These are phyloP conservation scores for Andrena praecox DNA, from an alignment of 2,888 invertebrate genomes.

Conservation along the genomic window DNA sequence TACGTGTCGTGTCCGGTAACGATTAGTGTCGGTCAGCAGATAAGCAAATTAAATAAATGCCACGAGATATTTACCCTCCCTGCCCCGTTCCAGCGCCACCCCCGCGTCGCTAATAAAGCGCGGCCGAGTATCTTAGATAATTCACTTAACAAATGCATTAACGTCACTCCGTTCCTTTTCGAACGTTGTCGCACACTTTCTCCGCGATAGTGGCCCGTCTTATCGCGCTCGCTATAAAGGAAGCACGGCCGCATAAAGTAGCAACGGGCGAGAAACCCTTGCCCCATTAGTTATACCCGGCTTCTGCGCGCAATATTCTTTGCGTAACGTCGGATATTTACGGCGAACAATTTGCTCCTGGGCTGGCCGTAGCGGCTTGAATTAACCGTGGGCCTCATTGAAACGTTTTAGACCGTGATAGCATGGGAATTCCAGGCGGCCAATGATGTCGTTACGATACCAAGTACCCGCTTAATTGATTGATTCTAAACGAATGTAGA, in stretches of 20 bases:
- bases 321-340: slow-evolving; percentile 21
- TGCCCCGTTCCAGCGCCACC: background rate
- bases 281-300: slow-evolving; percentile 19
- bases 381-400: background rate
- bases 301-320: slow-evolving; percentile 16
- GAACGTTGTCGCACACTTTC: slow-evolving; percentile 44
- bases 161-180: slow-evolving; percentile 46
- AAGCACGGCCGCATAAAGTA: slow-evolving; percentile 32
- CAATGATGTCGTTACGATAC: background rate
- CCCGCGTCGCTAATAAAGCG: slow-evolving; percentile 36
- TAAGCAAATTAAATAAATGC: slow-evolving; percentile 59
- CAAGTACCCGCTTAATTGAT: background rate
- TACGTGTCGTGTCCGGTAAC: slow-evolving; percentile 41
- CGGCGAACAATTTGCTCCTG: background rate
- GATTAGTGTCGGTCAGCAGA: slow-evolving; percentile 50
- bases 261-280: background rate
- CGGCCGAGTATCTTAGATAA: slow-evolving; percentile 48
- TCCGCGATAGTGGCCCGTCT: slow-evolving; percentile 40
- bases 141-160: slow-evolving; percentile 55
- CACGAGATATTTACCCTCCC: slow-evolving; percentile 20
- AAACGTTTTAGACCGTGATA: background rate
- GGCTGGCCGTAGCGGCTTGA: background rate
- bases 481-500: background rate
- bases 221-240: slow-evolving; percentile 41
- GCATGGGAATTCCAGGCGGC: background rate